A percentile compares a stretch with the other conserved stretches of the same genome.
These are phyloP conservation scores for Mizuhopecten yessoensis DNA, from an alignment of 1,140 invertebrate genomes.

Conservation along the genomic window DNA sequence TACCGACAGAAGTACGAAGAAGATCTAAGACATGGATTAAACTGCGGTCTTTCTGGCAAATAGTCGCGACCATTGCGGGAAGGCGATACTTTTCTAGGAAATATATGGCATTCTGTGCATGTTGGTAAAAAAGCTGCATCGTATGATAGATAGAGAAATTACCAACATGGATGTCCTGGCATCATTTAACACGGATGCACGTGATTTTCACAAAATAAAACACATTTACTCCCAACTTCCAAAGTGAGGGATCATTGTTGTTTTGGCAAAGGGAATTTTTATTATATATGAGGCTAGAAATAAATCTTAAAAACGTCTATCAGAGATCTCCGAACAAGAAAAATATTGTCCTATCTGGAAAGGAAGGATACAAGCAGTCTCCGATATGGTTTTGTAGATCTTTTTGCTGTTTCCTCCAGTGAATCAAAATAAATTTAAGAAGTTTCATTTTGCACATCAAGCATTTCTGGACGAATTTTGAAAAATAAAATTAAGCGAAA, in stretches of 20 bases:
- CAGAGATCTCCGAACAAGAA: not conserved
- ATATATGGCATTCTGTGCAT: not conserved
- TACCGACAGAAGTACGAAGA: not conserved
- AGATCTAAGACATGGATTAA: not conserved
- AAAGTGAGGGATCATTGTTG: not conserved
- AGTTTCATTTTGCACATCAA: too few relatives aligned
- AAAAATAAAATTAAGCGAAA: too few relatives aligned
- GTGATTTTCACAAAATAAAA: conserved; percentile 35
- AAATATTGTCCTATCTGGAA: not conserved
- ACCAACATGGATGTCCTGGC: not conserved
- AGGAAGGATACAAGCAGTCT: not conserved
- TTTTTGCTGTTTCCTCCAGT: too few relatives aligned
- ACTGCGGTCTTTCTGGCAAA: conserved; percentile 37
- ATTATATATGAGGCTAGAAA: not conserved
- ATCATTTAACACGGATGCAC: conserved; percentile 33
- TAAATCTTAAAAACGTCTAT: not conserved
- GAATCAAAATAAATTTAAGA: too few relatives aligned
- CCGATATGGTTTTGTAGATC: too few relatives aligned
- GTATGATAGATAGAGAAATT: not conserved
- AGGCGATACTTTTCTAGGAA: conserved; percentile 26
- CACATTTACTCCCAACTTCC: not conserved
- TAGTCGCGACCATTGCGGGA: conserved; percentile 13
- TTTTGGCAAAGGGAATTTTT: not conserved
- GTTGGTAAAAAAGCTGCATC: not conserved
- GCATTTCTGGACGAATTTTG: too few relatives aligned